Percentiles rank a stretch among this genome's conserved stretches.
Conservation (phyloP, 1,140 invertebrate genomes). For the Sarcophaga peregrina region DNA sequence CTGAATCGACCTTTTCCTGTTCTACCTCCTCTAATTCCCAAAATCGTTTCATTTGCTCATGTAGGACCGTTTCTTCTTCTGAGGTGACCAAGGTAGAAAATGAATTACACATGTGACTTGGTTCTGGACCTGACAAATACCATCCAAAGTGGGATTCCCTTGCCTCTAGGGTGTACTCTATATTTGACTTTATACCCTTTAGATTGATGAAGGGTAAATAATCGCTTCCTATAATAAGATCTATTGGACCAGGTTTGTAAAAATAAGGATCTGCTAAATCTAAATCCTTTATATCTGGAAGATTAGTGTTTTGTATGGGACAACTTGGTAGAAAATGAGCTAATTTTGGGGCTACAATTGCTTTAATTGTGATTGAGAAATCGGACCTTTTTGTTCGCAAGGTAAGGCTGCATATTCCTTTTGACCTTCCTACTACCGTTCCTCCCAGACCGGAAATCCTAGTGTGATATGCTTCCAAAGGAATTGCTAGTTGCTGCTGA, state of each 20-base stretch:
- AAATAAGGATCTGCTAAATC: constrained; percentile 25
- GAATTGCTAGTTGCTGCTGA: background rate
- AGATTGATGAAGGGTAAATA: background rate
- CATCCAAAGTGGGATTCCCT: background rate
- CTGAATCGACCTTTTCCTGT: background rate
- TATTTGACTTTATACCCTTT: background rate
- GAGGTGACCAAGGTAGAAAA: background rate
- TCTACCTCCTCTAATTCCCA: constrained; percentile 22
- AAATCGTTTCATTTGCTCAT: constrained; percentile 14
- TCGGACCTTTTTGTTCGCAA: background rate
- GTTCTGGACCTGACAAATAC: background rate
- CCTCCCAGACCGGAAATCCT: background rate
- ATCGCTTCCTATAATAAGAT: constrained; percentile 23
- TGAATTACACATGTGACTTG: background rate
- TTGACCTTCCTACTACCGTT: constrained; percentile 17
- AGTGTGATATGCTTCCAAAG: background rate
- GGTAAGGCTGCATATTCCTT: background rate
- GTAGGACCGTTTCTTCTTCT: background rate
- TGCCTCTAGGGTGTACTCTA: background rate
- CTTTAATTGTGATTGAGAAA: background rate
- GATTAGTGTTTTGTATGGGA: background rate
- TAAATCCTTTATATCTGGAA: background rate
- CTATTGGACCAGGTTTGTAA: background rate
- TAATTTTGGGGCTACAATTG: background rate
- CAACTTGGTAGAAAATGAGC: background rate